phyloP scores from a whole-genome alignment of 2,113 vertebrate genomes.

The Rattus rattus region DNA sequence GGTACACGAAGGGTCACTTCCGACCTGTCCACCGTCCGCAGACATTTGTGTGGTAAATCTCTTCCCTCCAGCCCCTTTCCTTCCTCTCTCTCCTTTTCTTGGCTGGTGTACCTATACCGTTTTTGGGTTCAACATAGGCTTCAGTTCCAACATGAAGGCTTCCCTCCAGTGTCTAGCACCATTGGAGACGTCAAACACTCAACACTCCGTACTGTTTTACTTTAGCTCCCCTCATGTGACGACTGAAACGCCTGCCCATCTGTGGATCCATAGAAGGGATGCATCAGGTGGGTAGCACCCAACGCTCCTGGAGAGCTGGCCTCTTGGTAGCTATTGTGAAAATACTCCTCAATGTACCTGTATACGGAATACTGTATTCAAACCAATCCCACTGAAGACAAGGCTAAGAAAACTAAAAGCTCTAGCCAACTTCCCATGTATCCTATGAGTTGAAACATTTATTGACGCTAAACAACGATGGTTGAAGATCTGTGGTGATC shows the following conservation, averaged over 20 bases:
- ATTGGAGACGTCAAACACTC: too few relatives aligned
- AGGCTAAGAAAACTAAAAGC: too few relatives aligned
- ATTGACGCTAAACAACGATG: too few relatives aligned
- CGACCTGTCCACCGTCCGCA: neutral
- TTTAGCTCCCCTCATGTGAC: neutral
- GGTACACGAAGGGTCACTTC: neutral
- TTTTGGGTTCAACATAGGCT: neutral
- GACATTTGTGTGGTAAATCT: accelerated
- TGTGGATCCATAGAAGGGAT: neutral
- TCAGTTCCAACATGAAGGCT: neutral
- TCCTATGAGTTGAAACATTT: too few relatives aligned
- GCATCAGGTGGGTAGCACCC: neutral
- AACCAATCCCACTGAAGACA: too few relatives aligned
- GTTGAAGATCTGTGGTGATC: neutral
- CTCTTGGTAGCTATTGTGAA: too few relatives aligned
- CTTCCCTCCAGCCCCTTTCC: neutral
- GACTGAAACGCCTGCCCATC: neutral
- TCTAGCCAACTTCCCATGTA: too few relatives aligned
- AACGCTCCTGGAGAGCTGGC: neutral
- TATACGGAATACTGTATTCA: too few relatives aligned
- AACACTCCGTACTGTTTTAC: neutral
- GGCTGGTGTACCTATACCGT: neutral
- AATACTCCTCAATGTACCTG: too few relatives aligned
- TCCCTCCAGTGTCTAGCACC: neutral
- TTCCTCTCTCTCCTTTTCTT: neutral